Conservation (phyloP, 2,888 invertebrate species). For the Drosophila neonasuta region DNA sequence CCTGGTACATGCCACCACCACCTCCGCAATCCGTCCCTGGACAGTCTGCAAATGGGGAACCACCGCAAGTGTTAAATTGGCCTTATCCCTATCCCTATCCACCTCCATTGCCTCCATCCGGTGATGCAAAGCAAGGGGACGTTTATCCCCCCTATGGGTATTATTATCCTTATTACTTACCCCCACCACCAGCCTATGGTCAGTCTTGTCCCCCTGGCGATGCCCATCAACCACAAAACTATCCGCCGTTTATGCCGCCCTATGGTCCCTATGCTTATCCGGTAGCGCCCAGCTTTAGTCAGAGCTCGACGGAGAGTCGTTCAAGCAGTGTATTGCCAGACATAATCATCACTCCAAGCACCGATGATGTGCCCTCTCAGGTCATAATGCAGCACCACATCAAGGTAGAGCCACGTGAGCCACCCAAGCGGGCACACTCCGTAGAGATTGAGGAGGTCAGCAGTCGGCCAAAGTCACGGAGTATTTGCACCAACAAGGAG, state of each 20-base stretch:
- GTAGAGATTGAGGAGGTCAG: slow-evolving; percentile 70
- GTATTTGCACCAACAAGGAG: slow-evolving; percentile 60
- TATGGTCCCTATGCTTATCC: slow-evolving; percentile 67
- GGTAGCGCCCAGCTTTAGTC: slow-evolving; percentile 70
- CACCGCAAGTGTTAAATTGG: slow-evolving; percentile 63
- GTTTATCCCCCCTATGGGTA: slow-evolving; percentile 72
- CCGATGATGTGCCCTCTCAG: slow-evolving; percentile 78
- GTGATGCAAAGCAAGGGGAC: slow-evolving; percentile 58
- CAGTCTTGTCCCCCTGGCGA: slow-evolving; percentile 41
- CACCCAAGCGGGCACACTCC: slow-evolving; percentile 63
- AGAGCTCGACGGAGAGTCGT: slow-evolving; percentile 68
- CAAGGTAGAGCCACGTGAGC: slow-evolving; percentile 65
- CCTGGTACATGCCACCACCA: slow-evolving; percentile 76
- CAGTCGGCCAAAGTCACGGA: slow-evolving; percentile 30
- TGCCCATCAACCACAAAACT: slow-evolving; percentile 36
- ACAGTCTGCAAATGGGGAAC: slow-evolving; percentile 38
- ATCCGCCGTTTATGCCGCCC: slow-evolving; percentile 64
- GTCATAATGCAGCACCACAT: slow-evolving; percentile 73
- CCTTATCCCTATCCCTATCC: slow-evolving; percentile 77
- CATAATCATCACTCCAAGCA: slow-evolving; percentile 80
- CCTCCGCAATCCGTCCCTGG: slow-evolving; percentile 38
- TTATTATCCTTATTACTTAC: slow-evolving; percentile 71
- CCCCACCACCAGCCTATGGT: slow-evolving; percentile 62
- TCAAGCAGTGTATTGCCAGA: slow-evolving; percentile 79
- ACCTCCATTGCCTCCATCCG: slow-evolving; percentile 60